These are phyloP conservation scores for Eulithis testata DNA, from an alignment of 2,888 invertebrate species.

Conservation along the genomic window DNA sequence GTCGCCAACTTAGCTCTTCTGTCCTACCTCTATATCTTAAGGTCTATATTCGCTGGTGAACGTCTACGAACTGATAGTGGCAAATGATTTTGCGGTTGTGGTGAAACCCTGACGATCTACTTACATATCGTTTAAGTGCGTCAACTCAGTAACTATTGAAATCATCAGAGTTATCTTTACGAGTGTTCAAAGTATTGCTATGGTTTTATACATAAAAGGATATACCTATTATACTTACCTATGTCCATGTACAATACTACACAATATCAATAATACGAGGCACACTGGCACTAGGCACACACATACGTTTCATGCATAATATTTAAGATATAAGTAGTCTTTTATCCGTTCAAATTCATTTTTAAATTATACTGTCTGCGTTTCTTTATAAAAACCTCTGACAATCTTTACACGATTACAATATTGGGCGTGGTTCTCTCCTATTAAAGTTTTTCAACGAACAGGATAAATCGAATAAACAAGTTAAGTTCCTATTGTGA, in stretches of 20 bases:
- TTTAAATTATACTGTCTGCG: no score
- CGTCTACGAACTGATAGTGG: background rate
- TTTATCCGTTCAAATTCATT: no score
- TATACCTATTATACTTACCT: background rate
- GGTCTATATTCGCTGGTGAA: background rate
- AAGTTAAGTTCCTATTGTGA: conserved; percentile 19
- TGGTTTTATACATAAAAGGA: background rate
- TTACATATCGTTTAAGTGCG: background rate
- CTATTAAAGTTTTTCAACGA: conserved; percentile 2
- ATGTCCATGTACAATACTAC: background rate
- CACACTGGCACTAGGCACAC: no score
- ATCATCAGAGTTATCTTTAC: background rate
- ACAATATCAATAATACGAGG: no score
- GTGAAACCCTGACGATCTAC: background rate
- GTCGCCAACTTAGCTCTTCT: background rate
- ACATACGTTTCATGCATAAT: no score
- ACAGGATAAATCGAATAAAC: conserved; percentile 1
- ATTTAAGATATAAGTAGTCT: no score
- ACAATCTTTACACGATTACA: no score
- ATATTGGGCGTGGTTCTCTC: background rate
- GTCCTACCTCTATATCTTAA: background rate
- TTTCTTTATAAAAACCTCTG: no score
- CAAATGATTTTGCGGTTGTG: background rate
- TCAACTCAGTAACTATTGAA: background rate
- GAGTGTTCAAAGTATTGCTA: background rate